These are phyloP conservation scores for Ovis canadensis DNA, from an alignment of 2,113 vertebrate species.

Conservation along the genomic window DNA sequence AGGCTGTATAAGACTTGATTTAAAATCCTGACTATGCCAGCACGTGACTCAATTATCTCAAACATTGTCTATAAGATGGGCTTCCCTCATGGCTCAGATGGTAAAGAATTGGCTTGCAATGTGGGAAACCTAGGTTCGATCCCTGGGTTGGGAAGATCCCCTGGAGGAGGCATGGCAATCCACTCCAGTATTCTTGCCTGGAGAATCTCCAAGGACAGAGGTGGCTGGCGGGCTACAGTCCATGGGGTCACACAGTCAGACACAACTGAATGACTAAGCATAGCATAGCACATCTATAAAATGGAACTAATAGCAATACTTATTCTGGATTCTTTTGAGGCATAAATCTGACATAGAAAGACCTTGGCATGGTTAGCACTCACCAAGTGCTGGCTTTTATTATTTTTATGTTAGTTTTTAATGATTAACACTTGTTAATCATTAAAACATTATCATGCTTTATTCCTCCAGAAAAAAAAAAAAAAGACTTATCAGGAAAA, in stretches of 20 bases:
- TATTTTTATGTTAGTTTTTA: background rate
- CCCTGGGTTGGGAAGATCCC: background rate
- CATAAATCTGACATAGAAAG: background rate
- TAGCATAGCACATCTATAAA: background rate
- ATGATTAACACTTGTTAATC: background rate
- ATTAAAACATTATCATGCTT: background rate
- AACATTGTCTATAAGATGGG: background rate
- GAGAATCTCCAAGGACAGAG: background rate
- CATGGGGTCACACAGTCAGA: fast-evolving
- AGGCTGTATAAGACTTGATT: background rate
- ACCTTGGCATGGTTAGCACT: background rate
- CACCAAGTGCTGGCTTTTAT: background rate
- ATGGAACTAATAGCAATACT: background rate
- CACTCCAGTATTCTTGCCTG: background rate
- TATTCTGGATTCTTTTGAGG: background rate
- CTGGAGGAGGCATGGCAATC: background rate
- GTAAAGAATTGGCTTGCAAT: background rate
- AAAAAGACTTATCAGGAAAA: background rate
- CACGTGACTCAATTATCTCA: background rate
- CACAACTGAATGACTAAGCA: background rate
- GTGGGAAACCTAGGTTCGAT: background rate
- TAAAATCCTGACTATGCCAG: background rate
- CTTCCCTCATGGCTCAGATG: background rate
- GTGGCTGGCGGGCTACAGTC: background rate
- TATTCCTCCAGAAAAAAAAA: background rate